A percentile compares a stretch with the other conserved stretches of the same genome.
Evolutionary conservation across 2,888 invertebrate genomes (phyloP).

Genomic region (Dolichopus griseipennis): DNA sequence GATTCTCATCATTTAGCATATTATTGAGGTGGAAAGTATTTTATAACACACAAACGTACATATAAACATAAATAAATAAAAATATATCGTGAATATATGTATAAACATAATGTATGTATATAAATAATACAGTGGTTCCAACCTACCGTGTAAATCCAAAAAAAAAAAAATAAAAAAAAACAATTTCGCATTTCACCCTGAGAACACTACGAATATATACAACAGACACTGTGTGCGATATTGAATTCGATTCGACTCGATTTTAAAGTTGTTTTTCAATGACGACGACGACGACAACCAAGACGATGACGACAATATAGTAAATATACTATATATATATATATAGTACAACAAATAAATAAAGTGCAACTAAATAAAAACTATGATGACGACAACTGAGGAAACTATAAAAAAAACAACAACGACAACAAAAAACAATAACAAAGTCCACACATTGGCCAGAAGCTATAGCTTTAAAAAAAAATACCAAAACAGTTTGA

Average conservation of each 20-base stretch:
- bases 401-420: too few species aligned
- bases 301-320: too few species aligned
- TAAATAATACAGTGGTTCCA: not conserved
- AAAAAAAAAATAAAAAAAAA: not conserved
- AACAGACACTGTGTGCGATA: not conserved
- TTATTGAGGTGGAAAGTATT: not conserved
- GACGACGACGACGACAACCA: too few species aligned
- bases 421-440: not conserved
- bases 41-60: too few species aligned
- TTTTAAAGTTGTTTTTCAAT: too few species aligned
- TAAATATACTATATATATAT: too few species aligned
- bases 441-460: not conserved
- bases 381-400: not conserved
- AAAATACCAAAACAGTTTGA: too few species aligned
- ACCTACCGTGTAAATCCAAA: not conserved
- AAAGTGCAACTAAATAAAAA: not conserved
- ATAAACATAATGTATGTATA: too few species aligned
- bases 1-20: not conserved
- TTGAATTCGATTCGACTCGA: not conserved
- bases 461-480: not conserved
- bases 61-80: too few species aligned
- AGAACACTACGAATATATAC: not conserved
- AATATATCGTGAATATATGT: too few species aligned
- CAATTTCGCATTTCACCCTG: not conserved
- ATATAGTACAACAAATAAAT: not conserved